A percentile compares a stretch with the other conserved stretches of the same genome.
Evolutionary conservation across 2,797 vertebrate species (phyloP).

Genomic region (Pteropus rufus): DNA sequence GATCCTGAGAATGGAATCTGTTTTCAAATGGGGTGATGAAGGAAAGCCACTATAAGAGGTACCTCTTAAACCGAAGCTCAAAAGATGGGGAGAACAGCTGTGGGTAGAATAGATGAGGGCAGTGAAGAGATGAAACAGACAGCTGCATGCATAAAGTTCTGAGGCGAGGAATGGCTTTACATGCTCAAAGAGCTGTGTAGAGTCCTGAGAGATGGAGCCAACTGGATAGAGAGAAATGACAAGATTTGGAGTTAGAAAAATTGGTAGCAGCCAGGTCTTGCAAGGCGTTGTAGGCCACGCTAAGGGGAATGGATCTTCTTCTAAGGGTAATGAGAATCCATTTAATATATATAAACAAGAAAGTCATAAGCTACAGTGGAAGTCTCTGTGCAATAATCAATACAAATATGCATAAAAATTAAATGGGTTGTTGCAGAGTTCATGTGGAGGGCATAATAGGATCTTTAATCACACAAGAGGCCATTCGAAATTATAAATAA

Average conservation of each 20-base stretch:
- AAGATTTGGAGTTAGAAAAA: not conserved
- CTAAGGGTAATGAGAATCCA: not conserved
- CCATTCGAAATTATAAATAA: not conserved
- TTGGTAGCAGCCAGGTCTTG: not conserved
- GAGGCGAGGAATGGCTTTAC: not conserved
- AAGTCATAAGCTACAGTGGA: not conserved
- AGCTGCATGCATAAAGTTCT: not conserved
- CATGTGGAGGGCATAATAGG: not conserved
- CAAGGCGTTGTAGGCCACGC: not conserved
- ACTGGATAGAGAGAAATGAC: not conserved
- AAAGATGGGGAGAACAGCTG: not conserved
- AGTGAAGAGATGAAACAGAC: not conserved
- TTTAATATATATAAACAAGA: not conserved
- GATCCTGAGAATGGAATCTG: not conserved
- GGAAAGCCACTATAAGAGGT: not conserved
- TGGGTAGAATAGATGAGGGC: accelerated
- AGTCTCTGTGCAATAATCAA: not conserved
- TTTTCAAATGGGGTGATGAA: not conserved
- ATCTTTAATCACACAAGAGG: not conserved
- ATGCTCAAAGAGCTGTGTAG: accelerated
- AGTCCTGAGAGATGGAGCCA: not conserved
- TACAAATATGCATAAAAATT: not conserved
- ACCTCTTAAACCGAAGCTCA: not conserved
- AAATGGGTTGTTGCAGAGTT: not conserved
- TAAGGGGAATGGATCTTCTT: not conserved